Evolutionary conservation across 2,888 invertebrate genomes (phyloP).

Genomic region (Apamea sordens): DNA sequence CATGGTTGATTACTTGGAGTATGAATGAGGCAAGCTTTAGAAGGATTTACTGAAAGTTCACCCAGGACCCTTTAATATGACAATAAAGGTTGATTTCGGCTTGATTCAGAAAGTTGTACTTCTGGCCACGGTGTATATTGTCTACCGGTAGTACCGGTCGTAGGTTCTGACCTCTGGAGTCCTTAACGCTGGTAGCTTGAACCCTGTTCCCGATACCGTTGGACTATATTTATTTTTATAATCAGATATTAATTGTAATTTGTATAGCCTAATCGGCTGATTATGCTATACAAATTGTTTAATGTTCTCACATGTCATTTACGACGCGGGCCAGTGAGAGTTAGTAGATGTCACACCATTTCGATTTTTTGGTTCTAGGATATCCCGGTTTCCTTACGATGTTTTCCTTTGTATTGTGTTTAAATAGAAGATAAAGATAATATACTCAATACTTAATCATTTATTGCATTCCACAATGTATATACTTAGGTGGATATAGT

Average conservation of each 20-base stretch:
- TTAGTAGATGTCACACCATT: background rate
- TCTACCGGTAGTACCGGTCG: no score
- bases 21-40: conserved; percentile 7
- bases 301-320: background rate
- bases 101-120: background rate
- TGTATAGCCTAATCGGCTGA: background rate
- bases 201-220: background rate
- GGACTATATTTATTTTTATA: background rate
- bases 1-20: conserved; percentile 11
- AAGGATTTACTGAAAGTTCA: background rate
- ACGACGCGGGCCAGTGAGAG: background rate
- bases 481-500: no score
- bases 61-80: background rate
- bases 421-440: background rate
- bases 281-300: no score
- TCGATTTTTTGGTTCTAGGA: background rate
- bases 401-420: background rate
- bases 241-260: background rate
- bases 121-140: background rate
- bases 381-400: background rate
- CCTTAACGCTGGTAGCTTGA: background rate
- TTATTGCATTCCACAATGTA: no score
- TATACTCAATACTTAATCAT: background rate
- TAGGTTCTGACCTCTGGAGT: background rate
- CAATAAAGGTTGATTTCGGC: background rate